Evolutionary conservation across 2,797 vertebrate species (phyloP), one percentile per base, ranked within the genome.

Genomic region (Acanthis flammea): DNA sequence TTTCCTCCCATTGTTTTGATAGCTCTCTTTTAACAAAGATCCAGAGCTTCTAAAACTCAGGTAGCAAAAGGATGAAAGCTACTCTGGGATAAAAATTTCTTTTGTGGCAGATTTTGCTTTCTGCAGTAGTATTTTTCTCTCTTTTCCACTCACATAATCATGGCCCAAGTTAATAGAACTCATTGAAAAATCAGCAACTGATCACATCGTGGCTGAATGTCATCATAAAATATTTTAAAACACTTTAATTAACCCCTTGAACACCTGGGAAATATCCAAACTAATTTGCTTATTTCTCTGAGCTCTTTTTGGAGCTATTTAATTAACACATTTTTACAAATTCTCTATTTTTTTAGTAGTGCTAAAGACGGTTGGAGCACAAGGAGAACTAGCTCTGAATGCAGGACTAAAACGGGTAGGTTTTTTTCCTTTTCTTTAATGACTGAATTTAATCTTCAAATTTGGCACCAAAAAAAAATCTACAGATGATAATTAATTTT

Each of bases 241-340:
- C 45, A 57, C n/a, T 90, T 86, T 63, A 74, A 92, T 90, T 96
- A 95, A 95, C 90, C 87, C 83, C 35, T 91, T 76, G 60, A 66
- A 87, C 57, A 70, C 31, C 41, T 53, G 75, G 48, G 63, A 94
- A 91, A 79, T 67, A 61, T 28, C 13, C 5, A 94, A 94, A 90
- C 85, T 82, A 91, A 82, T 86, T 86, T 86, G 5, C 41, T 80
- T 88, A 31, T 80, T 95, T 94, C 86, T 79, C 72, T 22, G 22
- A 77, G 65, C 19, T 74, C 28, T 42, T 83, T 75, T 55, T 71
- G 17, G 28, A 73, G 13, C 8, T 74, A 57, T 35, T 77, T 90
- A 92, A 92, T 93, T 80, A 90, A 71, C 7, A 53, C 9, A 9
- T 74, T 42, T 88, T 83, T 77, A 54, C 35, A 90, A 91, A 77